phyloP scores from a whole-genome alignment of 2,888 invertebrate species.

The Polymixis flavicincta region DNA sequence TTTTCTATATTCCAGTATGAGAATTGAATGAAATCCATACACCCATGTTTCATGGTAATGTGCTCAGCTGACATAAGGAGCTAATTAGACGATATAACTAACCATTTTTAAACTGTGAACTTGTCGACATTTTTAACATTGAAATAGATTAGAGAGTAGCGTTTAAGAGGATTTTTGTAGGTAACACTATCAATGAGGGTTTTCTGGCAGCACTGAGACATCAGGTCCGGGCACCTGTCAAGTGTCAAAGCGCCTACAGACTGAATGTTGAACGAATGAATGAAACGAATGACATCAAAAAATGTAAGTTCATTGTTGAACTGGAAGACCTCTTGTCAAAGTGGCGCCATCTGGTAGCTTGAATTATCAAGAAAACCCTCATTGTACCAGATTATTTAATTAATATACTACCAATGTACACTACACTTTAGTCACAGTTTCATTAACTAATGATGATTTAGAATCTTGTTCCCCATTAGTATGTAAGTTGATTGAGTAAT shows the following conservation, averaged over 20 bases:
- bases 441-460: constrained; percentile 47
- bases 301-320: too few relatives aligned
- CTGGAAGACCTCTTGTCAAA: too few relatives aligned
- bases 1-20: neutral
- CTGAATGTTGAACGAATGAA: too few relatives aligned
- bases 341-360: too few relatives aligned
- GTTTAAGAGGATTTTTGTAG: neutral
- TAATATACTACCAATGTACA: constrained; percentile 15
- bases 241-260: too few relatives aligned
- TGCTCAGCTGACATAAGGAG: neutral
- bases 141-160: neutral
- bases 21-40: neutral
- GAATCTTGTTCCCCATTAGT: constrained; percentile 39
- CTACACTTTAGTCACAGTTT: constrained; percentile 25
- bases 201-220: too few relatives aligned
- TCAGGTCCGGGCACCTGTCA: too few relatives aligned
- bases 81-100: neutral
- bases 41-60: neutral
- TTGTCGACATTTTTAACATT: neutral
- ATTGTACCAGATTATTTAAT: neutral
- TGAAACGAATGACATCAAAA: too few relatives aligned
- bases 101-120: neutral
- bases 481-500: constrained; percentile 54
- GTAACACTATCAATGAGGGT: neutral
- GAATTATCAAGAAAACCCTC: too few relatives aligned